These are phyloP conservation scores for Aurelia sp. DNA, from an alignment of 30 jellyfish, hydroid and myxozoan species.

Conservation along the genomic window DNA sequence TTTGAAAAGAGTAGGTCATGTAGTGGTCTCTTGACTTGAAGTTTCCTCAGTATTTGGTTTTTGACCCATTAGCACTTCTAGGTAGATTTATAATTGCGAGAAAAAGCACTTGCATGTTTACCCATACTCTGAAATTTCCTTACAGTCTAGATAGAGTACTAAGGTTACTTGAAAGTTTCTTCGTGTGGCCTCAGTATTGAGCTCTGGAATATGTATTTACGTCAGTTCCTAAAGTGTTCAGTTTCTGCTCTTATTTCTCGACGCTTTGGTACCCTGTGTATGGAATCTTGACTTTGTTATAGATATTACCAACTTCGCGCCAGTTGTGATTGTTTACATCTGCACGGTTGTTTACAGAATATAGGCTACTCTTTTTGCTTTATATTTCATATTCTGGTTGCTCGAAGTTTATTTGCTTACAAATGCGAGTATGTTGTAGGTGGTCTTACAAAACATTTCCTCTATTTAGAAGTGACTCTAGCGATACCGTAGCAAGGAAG, in stretches of 20 bases:
- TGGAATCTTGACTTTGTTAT: not conserved
- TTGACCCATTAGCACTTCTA: not conserved
- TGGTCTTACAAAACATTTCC: too few relatives aligned
- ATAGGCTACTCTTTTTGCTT: too few relatives aligned
- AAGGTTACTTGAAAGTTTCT: not conserved
- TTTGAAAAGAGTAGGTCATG: constrained; percentile 11
- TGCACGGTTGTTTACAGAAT: too few relatives aligned
- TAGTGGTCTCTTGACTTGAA: not conserved
- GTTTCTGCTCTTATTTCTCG: not conserved
- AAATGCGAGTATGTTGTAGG: too few relatives aligned
- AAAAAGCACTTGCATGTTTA: not conserved
- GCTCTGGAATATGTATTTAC: not conserved
- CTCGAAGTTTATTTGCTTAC: too few relatives aligned
- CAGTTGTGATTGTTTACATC: too few relatives aligned
- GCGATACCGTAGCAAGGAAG: too few relatives aligned
- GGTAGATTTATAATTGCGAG: not conserved
- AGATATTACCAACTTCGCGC: too few relatives aligned
- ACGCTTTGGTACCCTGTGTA: not conserved
- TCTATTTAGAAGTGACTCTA: too few relatives aligned
- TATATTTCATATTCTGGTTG: too few relatives aligned
- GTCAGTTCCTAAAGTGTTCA: not conserved
- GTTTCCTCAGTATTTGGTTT: not conserved
- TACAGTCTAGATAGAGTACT: too few relatives aligned
- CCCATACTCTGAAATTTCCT: too few relatives aligned
- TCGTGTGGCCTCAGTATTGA: not conserved